Percentiles rank a stretch among this genome's conserved stretches.
phyloP scores from a whole-genome alignment of 2,797 vertebrate species.

The Cuniculus paca region DNA sequence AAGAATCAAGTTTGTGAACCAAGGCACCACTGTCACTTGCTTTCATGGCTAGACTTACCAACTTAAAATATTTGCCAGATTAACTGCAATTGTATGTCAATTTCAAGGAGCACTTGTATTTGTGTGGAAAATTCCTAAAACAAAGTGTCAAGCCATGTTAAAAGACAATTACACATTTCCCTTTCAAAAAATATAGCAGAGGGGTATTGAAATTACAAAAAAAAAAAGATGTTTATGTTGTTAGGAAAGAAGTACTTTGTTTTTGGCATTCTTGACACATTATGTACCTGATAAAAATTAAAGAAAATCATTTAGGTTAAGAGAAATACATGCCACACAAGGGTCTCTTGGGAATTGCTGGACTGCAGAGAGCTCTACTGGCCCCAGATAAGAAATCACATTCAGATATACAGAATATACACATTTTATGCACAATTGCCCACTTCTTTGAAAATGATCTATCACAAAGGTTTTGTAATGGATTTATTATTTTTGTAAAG shows the following conservation, averaged over 20 bases:
- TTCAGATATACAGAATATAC: neutral
- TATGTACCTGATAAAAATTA: conserved; percentile 6
- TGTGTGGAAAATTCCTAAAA: conserved; percentile 59
- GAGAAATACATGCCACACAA: neutral
- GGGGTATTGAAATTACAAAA: neutral
- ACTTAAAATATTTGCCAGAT: conserved; percentile 58
- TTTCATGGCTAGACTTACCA: neutral
- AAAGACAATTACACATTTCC: conserved; percentile 51
- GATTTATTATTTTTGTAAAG: conserved; percentile 31
- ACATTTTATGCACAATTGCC: neutral
- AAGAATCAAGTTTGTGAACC: neutral
- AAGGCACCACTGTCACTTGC: neutral
- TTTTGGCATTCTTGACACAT: conserved; percentile 21
- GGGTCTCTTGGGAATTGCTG: neutral
- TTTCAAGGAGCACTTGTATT: conserved; percentile 40
- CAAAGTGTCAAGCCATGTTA: neutral
- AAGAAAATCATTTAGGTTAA: neutral
- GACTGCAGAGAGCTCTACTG: neutral
- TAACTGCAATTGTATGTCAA: neutral
- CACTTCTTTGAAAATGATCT: neutral
- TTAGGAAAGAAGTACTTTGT: conserved; percentile 37
- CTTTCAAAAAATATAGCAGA: conserved; percentile 42
- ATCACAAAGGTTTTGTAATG: neutral
- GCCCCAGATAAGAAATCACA: neutral
- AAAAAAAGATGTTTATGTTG: neutral